Base-by-base conservation (phyloP, 37 sponge, comb jelly and placozoan genomes). In the Axinella damicornis region DNA sequence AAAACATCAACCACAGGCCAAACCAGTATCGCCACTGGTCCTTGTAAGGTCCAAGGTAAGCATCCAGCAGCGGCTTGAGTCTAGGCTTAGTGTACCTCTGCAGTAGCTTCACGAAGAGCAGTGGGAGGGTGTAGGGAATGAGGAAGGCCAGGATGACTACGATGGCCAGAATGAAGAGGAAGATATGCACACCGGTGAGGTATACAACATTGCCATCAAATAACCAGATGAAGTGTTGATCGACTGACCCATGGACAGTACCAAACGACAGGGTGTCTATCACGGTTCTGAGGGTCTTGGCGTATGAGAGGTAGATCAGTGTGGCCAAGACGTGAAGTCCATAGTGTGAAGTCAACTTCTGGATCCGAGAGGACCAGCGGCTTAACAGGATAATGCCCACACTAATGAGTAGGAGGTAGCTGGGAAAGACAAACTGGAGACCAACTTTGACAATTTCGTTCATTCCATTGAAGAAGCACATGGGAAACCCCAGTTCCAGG, bases 401-500 rank as follows among this genome's bases (percentile, higher is more conserved):
- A 15, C 77, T 35, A 11, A 92, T 39, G 24, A 76, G 36, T 68
- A 92, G 53, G 60, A 92, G 74, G 53, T 92, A 92, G 21, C 73
- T 33, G 4, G 92, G 92, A 54, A 92, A 92, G 52, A 87, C 67
- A 55, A 69, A 82, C 68, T 83, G 83, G 22, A 92, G 74, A 13
- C 70, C 77, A 21, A 54, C 68, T 54, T 83, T 92, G 4, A 54
- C 65, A n/a, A 69, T 63, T 41, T 92, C 88, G 64, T 60, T 70
- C 88, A 87, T 92, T 11, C 88, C 92, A 73, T 92, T 80, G 56
- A 55, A 92, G 62, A 92, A 92, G 31, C 92, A 92, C 22, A 85
- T 54, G 41, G 81, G 87, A 63, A 81, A 63, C 15, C 87, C 92
- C n/a, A 81, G 63, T 14, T 82, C 83, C 33, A 91, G 74, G 59